phyloP scores from a whole-genome alignment of 2,113 vertebrate species.

The Nothoprocta perdicaria region DNA sequence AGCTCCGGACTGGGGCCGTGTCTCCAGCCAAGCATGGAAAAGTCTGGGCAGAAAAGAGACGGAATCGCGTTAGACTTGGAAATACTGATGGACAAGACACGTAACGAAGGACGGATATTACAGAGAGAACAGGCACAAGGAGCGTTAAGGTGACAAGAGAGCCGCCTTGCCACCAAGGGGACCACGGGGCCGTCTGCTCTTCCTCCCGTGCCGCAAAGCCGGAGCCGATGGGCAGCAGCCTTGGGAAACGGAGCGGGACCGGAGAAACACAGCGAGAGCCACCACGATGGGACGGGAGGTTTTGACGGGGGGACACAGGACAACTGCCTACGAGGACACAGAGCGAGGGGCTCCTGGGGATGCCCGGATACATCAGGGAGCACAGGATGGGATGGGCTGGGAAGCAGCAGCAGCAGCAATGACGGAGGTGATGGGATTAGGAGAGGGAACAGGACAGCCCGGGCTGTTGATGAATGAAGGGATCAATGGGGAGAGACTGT shows the following conservation, averaged over 20 bases:
- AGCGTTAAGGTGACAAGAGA: background rate
- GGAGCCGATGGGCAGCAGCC: background rate
- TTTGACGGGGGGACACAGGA: background rate
- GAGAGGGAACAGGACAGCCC: background rate
- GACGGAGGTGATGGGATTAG: background rate
- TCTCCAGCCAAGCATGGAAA: background rate
- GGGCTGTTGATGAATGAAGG: background rate
- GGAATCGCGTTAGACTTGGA: background rate
- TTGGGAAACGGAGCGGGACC: background rate
- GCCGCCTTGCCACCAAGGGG: background rate
- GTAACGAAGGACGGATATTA: background rate
- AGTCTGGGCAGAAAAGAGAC: background rate
- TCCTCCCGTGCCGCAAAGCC: background rate
- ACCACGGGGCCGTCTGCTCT: background rate
- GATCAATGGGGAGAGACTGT: background rate
- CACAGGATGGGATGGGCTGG: background rate
- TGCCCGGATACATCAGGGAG: background rate
- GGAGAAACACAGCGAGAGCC: background rate
- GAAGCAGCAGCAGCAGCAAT: conserved; percentile 18
- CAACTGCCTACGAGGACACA: background rate
- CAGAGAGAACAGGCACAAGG: background rate
- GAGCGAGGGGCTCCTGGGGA: background rate
- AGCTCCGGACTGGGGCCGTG: background rate
- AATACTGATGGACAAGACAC: background rate
- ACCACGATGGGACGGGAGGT: background rate